A percentile compares a stretch with the other conserved stretches of the same genome.
These are phyloP conservation scores for Coturnix japonica DNA, from an alignment of 2,113 vertebrate species.

Conservation along the genomic window DNA sequence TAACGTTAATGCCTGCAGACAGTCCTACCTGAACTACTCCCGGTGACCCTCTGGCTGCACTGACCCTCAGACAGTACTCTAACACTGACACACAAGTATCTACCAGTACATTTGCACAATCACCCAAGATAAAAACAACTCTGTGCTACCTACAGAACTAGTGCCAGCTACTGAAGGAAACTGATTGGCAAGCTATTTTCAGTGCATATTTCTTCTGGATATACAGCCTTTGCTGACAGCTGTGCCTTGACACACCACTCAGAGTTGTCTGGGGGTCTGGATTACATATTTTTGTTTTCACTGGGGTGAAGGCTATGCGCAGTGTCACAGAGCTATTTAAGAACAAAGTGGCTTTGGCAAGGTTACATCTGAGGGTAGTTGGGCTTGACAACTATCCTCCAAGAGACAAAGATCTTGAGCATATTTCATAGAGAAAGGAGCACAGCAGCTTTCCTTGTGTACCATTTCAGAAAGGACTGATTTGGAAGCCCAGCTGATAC, in stretches of 20 bases:
- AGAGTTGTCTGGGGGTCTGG: background rate
- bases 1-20: background rate
- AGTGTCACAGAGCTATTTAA: background rate
- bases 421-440: background rate
- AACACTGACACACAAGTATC: background rate
- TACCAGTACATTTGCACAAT: background rate
- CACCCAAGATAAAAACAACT: background rate
- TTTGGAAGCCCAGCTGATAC: background rate
- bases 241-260: background rate
- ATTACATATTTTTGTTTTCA: background rate
- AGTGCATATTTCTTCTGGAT: background rate
- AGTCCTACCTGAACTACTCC: background rate
- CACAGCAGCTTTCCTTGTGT: background rate
- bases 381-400: background rate
- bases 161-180: background rate
- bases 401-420: background rate
- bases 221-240: background rate
- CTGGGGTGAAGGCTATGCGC: background rate
- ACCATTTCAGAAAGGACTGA: rapidly evolving
- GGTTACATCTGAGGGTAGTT: background rate
- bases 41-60: background rate
- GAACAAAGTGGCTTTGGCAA: background rate
- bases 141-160: background rate
- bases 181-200: background rate
- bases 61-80: background rate